These are phyloP conservation scores for Cebuella pygmaea DNA, from an alignment of 2,797 vertebrate genomes.

Conservation along the genomic window DNA sequence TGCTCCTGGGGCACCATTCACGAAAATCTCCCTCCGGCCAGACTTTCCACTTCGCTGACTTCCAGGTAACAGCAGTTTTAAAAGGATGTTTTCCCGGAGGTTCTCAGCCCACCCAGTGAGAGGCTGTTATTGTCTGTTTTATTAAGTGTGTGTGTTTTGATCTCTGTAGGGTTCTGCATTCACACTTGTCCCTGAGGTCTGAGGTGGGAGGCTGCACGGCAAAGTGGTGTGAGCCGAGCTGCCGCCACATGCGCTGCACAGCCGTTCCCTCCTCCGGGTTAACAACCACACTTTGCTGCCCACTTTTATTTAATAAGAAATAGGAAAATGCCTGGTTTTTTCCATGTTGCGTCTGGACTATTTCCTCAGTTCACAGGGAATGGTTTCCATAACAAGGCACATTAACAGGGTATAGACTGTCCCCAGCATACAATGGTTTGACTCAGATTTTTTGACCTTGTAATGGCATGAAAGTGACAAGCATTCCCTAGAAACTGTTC, in stretches of 20 bases:
- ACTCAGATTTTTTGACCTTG: background rate
- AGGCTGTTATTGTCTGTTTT: background rate
- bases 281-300: background rate
- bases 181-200: background rate
- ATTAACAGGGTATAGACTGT: background rate
- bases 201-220: background rate
- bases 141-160: background rate
- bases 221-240: fast-evolving
- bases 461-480: background rate
- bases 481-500: background rate
- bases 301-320: background rate
- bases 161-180: background rate
- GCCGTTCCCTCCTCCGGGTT: too few relatives aligned
- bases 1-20: background rate
- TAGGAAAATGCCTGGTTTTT: too few relatives aligned
- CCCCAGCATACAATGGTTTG: background rate
- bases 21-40: background rate
- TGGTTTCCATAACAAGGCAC: too few relatives aligned
- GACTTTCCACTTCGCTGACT: background rate
- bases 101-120: background rate
- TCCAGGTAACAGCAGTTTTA: too few relatives aligned
- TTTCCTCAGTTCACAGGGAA: background rate
- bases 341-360: background rate
- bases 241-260: background rate
- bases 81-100: background rate